Conservation (phyloP, 1,140 invertebrate genomes). For the Pseudomyrmex dendroicus region DNA sequence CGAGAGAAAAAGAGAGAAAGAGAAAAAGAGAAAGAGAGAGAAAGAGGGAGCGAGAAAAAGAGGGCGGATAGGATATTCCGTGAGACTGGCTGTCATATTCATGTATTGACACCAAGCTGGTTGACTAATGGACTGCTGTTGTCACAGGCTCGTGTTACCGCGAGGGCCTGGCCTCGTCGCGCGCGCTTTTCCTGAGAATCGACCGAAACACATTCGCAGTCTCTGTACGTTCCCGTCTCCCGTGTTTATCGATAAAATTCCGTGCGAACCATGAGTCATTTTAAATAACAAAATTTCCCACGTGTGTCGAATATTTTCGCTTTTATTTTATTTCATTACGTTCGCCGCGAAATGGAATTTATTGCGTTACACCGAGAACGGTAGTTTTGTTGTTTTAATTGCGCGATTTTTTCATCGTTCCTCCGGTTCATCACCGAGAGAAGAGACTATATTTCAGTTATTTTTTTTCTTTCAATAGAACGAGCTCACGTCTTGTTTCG, state of each 20-base stretch:
- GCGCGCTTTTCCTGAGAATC: constrained; percentile 77
- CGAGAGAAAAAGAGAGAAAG: neutral
- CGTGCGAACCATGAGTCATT: constrained; percentile 27
- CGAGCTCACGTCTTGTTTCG: constrained; percentile 29
- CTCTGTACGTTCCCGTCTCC: constrained; percentile 3
- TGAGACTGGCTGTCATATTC: constrained; percentile 83
- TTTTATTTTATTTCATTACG: neutral
- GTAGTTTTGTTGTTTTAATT: constrained; percentile 29
- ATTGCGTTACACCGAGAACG: constrained; percentile 13
- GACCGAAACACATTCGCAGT: constrained; percentile 66
- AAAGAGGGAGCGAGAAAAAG: constrained; percentile 39
- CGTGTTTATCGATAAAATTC: constrained; percentile 28
- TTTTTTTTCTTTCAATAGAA: constrained; percentile 43
- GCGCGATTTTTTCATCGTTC: neutral
- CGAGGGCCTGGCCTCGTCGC: constrained; percentile 77
- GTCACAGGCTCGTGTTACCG: constrained; percentile 83
- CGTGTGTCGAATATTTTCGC: neutral
- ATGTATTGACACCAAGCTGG: constrained; percentile 84
- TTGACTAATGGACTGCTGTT: constrained; percentile 86
- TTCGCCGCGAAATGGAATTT: too few relatives aligned
- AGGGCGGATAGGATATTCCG: constrained; percentile 72
- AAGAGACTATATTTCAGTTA: constrained; percentile 25
- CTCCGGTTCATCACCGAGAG: neutral
- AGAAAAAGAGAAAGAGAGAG: constrained; percentile 16
- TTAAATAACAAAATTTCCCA: neutral